A percentile compares a stretch with the other conserved stretches of the same genome.
phyloP scores from a whole-genome alignment of 2,113 vertebrate species.

The Grus americana region DNA sequence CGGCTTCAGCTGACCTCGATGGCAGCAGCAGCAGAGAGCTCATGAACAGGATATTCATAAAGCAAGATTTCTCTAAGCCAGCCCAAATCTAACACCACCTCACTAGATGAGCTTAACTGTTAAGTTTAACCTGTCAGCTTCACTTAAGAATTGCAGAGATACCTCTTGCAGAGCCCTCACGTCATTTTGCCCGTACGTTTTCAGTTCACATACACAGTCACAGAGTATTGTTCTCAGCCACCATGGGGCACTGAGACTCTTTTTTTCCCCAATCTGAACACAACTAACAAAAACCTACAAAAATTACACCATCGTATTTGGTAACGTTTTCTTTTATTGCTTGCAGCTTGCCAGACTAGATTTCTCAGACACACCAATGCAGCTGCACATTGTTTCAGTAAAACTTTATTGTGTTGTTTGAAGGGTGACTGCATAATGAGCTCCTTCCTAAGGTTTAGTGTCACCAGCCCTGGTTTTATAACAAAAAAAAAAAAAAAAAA shows the following conservation, averaged over 20 bases:
- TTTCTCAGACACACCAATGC: background rate
- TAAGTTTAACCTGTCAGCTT: background rate
- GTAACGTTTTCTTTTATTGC: background rate
- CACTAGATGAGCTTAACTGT: background rate
- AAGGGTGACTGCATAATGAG: background rate
- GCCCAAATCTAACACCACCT: background rate
- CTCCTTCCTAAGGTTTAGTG: background rate
- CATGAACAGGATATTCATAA: background rate
- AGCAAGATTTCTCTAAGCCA: background rate
- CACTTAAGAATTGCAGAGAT: background rate
- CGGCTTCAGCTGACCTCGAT: background rate
- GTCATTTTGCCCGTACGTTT: fast-evolving
- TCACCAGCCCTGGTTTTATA: background rate
- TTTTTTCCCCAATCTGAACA: background rate
- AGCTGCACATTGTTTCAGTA: background rate
- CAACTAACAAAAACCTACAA: background rate
- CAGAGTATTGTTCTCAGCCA: background rate
- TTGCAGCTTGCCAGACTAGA: background rate
- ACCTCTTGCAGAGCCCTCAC: background rate
- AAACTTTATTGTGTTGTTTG: background rate
- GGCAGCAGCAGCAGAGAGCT: background rate
- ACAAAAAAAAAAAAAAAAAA: background rate
- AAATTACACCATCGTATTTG: background rate
- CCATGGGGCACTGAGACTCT: background rate
- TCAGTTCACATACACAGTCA: background rate